Base-by-base conservation (phyloP, 2,797 vertebrate genomes). In the Vireo griseus region DNA sequence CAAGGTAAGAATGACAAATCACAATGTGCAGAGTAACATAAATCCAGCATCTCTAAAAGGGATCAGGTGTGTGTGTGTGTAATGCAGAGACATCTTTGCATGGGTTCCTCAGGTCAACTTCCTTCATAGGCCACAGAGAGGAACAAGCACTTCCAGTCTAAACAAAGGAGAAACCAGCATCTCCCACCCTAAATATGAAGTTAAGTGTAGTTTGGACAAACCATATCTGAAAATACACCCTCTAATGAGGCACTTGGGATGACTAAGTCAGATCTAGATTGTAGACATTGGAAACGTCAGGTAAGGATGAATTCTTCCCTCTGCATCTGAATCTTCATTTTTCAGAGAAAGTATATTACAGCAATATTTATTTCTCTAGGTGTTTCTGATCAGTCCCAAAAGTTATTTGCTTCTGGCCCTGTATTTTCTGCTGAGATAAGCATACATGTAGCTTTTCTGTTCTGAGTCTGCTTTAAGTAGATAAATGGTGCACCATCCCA, bases 341-440 rank as follows among this genome's bases (percentile, higher is more conserved):
- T 91, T 86, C 47, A 62, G 33, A 55, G 5, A 77, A 25, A 31
- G 5, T 51, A 20, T 24, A 5, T 78, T 75, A 58, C 0, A 0
- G 20, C 35, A 73, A 75, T 37, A 51, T 31, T 81, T 86, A 51
- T 6, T 78, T 24, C 55, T 73, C n/a, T 37, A 48, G 37, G 31
- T 54, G 50, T 24, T 94, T 91, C 86, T 59, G n/a, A 62, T 77
- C 18, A 59, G 33, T 75, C 58, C 19, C 58, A 18, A 50, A 88
- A 91, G 35, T 87, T 91, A 68, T 83, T 90, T 88, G 39, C 47
- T 86, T 81, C 75, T 79, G 29, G 37, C 5, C 19, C 50, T 54
- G 35, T 73, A 55, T 83, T 88, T 92, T 90, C 54, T 48, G 40
- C 48, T 86, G 81, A 90, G 40, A 4, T 78, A 86, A 86, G 85